Base-by-base conservation (phyloP, 1,140 invertebrate genomes). In the Drosophila varians region DNA sequence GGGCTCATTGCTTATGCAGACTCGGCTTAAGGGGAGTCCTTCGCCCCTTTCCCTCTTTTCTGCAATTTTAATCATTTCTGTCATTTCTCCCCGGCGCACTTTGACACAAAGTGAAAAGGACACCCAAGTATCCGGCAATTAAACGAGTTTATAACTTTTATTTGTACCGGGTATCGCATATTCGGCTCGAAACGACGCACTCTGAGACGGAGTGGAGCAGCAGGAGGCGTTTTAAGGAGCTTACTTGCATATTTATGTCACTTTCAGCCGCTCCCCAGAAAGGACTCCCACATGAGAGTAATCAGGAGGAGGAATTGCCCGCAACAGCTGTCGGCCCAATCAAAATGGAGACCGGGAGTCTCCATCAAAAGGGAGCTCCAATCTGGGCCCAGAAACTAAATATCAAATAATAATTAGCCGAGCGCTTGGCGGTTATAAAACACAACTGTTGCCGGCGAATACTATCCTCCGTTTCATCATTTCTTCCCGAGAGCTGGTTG, bases 211-310 rank as follows among this genome's bases (percentile, higher is more conserved):
- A n/a, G n/a, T n/a, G n/a, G n/a, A 31, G 11, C 28, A 14, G 23
- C 51, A 45, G 34, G 60, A 31, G 26, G 43, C 47, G 75, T 61
- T 84, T 83, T 83, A 83, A 83, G 75, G 65, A 77, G 80, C 78
- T 83, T 83, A 83, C 78, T 83, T 71, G 79, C 78, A 83, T 84
- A 83, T 83, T 84, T 83, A 83, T 84, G 78, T 83, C 78, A 71
- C 78, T 84, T 47, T 31, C 45, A 19, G 14, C 25, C 36, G 5
- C 1, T 7, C 42, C 43, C 28, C 28, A 4, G 9, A 3, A 31
- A 9, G 28, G 28, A 0, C 28, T 31, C n/a, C 11, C 28, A 31
- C n/a, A 31, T 31, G 28, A 31, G 9, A 1, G 3, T 2, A 11
- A 3, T 31, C 9, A 11, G 28, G 28, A 9, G n/a, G 26, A 7